Evolutionary conservation across 2,797 vertebrate genomes (phyloP).

Genomic region (Cryptoprocta ferox): DNA sequence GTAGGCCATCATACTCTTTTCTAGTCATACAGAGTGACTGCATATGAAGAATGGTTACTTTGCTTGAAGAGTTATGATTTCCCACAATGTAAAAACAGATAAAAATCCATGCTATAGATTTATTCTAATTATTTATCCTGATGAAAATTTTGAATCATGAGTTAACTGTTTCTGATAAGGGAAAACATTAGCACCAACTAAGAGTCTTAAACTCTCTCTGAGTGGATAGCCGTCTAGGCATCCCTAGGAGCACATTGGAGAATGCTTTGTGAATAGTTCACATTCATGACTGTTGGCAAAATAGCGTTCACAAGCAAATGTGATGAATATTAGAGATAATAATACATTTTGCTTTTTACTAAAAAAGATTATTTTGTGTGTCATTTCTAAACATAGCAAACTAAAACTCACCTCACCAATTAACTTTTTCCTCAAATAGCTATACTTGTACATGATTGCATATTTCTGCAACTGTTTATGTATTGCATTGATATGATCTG

Average conservation of each 20-base stretch:
- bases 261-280: neutral
- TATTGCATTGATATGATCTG: neutral
- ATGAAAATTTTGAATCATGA: neutral
- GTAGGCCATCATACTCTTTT: neutral
- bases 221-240: neutral
- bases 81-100: neutral
- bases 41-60: neutral
- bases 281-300: neutral
- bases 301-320: neutral
- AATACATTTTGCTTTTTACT: neutral
- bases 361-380: neutral
- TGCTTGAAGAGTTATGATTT: neutral
- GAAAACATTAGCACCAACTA: neutral
- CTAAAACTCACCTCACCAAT: neutral
- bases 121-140: neutral
- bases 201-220: neutral
- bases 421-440: neutral
- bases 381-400: neutral
- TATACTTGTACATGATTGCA: neutral
- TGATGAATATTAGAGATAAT: neutral
- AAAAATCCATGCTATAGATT: neutral
- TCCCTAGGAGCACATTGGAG: neutral
- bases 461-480: neutral
- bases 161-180: neutral
- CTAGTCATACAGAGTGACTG: neutral